Conservation (phyloP, 2,797 vertebrate species). For the Enteromius treurensis region DNA sequence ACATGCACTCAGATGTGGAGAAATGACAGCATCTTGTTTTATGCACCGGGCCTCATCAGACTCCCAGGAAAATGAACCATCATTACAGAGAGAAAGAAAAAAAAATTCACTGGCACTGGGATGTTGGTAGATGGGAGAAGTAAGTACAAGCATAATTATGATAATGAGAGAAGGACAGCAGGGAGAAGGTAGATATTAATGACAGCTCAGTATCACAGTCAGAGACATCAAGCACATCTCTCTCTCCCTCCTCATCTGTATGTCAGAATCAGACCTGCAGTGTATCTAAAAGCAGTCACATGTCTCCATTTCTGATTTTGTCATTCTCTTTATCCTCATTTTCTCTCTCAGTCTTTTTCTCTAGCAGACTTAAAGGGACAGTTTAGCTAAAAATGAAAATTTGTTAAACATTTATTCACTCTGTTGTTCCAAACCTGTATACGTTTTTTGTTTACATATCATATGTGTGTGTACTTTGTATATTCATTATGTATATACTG, state of each 20-base stretch:
- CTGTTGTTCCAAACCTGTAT: neutral
- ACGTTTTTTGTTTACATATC: too few species aligned
- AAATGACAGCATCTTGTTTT: conserved; percentile 50
- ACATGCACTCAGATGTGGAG: conserved; percentile 28
- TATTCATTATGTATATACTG: neutral
- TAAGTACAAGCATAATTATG: conserved; percentile 53
- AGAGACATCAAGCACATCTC: conserved; percentile 49
- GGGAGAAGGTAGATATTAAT: conserved; percentile 57
- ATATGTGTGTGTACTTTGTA: neutral
- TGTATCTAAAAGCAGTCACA: neutral
- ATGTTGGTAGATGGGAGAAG: conserved; percentile 33
- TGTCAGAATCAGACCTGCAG: conserved; percentile 26
- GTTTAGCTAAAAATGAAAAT: neutral
- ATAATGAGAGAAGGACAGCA: conserved; percentile 52
- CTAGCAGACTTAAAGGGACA: neutral
- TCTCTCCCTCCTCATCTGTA: conserved; percentile 12
- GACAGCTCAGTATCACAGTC: conserved; percentile 62
- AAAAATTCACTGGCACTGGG: neutral
- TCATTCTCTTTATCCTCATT: neutral
- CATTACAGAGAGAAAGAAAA: conserved; percentile 41
- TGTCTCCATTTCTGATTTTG: neutral
- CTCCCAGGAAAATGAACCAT: conserved; percentile 48
- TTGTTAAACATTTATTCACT: neutral
- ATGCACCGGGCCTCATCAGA: conserved; percentile 28
- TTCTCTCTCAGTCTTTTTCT: neutral